phyloP scores from a whole-genome alignment of 2,888 invertebrate genomes.

The Microctonus brassicae region DNA sequence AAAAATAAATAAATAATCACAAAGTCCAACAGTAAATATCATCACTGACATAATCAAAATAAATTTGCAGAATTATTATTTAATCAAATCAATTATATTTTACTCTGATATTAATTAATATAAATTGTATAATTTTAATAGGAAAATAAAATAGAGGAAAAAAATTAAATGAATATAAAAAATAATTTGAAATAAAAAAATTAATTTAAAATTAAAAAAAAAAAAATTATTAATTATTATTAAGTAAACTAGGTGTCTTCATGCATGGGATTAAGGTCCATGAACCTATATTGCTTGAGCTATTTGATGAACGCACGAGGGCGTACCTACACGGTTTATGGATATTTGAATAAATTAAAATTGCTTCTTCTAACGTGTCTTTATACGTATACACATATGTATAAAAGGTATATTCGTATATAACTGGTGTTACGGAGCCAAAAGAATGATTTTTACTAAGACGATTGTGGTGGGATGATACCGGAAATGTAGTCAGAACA shows the following conservation, averaged over 20 bases:
- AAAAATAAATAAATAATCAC: conserved; percentile 1
- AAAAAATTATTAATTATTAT: background rate
- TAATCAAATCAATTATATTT: too few species aligned
- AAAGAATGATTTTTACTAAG: conserved; percentile 4
- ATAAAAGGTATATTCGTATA: background rate
- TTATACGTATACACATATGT: conserved; percentile 15
- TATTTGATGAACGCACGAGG: conserved; percentile 47
- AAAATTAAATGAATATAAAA: too few species aligned
- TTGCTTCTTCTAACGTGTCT: conserved; percentile 35
- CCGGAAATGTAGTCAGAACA: conserved; percentile 65
- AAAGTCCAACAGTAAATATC: background rate
- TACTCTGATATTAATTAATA: too few species aligned
- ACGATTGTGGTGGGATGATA: conserved; percentile 60
- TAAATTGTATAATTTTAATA: too few species aligned
- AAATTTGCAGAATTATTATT: too few species aligned
- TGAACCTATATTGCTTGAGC: conserved; percentile 6
- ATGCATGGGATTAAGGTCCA: conserved; percentile 27
- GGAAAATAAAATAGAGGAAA: too few species aligned
- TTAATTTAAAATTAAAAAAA: too few species aligned
- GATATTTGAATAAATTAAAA: conserved; percentile 65
- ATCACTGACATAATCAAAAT: background rate
- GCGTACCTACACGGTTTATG: conserved; percentile 54
- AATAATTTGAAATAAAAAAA: too few species aligned
- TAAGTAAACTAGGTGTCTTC: conserved; percentile 24
- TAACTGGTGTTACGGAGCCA: conserved; percentile 25